phyloP scores from a whole-genome alignment of 53 echinoderm and acorn worm species.

The Temnopleurus reevesii region DNA sequence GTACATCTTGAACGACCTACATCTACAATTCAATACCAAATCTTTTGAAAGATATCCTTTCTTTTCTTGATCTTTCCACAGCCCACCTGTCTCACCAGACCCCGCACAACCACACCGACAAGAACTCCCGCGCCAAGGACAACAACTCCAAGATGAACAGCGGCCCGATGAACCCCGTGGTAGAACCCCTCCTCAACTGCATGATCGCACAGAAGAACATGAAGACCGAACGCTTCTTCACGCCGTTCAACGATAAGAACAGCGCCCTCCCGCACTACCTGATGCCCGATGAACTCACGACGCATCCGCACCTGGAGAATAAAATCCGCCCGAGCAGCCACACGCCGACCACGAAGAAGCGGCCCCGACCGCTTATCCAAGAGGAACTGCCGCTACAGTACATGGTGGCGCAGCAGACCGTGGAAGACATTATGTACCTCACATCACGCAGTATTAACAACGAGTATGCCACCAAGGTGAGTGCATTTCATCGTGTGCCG shows the following conservation, averaged over 20 bases:
- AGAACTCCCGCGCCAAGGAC: not conserved
- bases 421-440: conserved; percentile 83
- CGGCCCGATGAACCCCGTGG: conserved; percentile 3
- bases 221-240: conserved; percentile 47
- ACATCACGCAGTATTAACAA: conserved; percentile 75
- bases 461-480: conserved; percentile 71
- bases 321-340: conserved; percentile 14
- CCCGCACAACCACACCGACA: not conserved
- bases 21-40: too few species aligned
- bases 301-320: conserved; percentile 13
- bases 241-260: conserved; percentile 47
- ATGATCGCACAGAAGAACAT: conserved; percentile 41
- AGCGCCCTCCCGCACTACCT: conserved; percentile 29
- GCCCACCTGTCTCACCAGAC: conserved; percentile 5
- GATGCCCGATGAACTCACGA: not conserved
- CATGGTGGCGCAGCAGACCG: conserved; percentile 70
- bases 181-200: conserved; percentile 54
- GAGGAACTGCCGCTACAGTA: conserved; percentile 51
- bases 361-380: not conserved
- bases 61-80: too few species aligned
- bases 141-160: conserved; percentile 38
- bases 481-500: not conserved
- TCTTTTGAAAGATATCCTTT: too few species aligned
- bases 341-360: not conserved
- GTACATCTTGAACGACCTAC: too few species aligned